Evolutionary conservation across 2,113 vertebrate genomes (phyloP).

Genomic region (Arizona elegans): DNA sequence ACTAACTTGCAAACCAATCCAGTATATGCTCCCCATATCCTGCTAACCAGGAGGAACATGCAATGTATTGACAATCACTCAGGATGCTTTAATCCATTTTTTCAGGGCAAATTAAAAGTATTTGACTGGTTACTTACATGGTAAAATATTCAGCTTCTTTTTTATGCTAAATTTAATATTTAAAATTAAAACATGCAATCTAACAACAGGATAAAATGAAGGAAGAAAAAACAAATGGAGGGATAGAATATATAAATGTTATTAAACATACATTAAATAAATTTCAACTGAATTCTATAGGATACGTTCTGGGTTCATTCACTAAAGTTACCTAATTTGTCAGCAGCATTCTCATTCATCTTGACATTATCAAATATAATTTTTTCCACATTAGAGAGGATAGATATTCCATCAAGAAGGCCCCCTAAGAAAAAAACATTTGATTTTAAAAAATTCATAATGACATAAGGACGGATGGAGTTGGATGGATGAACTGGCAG

Average conservation of each 20-base stretch:
- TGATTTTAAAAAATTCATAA: background rate
- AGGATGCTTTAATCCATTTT: background rate
- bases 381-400: slow-evolving; percentile 51
- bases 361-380: slow-evolving; percentile 47
- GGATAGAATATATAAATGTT: background rate
- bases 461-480: background rate
- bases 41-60: background rate
- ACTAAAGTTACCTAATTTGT: slow-evolving; percentile 48
- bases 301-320: background rate
- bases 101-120: background rate
- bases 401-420: slow-evolving; percentile 50
- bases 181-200: background rate
- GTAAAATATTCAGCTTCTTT: background rate
- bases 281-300: background rate
- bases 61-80: background rate
- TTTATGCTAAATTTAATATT: background rate
- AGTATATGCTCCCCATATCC: background rate
- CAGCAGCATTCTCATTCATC: slow-evolving; percentile 50
- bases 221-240: background rate
- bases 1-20: background rate
- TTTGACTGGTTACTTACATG: background rate
- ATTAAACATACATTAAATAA: background rate
- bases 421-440: slow-evolving; percentile 33
- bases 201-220: background rate
- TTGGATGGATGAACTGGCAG: background rate